phyloP scores from a whole-genome alignment of 1,140 invertebrate species.

The Tyrophagus putrescentiae region DNA sequence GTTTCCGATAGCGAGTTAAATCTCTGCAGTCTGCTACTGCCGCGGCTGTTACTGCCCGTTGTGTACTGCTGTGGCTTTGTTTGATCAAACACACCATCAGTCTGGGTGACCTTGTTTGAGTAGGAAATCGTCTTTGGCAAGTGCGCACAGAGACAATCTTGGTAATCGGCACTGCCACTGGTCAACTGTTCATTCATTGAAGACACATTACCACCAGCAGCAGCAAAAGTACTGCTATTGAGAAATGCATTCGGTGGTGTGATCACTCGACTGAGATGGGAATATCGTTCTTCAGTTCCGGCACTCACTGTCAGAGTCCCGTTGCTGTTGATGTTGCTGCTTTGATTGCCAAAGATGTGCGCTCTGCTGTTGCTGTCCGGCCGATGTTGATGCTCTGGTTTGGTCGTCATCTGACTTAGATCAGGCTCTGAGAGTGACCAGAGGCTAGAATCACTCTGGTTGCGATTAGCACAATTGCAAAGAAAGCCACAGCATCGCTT shows the following conservation, averaged over 20 bases:
- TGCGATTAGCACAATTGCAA: not conserved
- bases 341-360: not conserved
- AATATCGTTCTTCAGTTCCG: not conserved
- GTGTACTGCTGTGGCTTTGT: too few relatives aligned
- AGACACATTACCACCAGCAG: too few relatives aligned
- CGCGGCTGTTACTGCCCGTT: too few relatives aligned
- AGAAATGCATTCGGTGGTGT: conserved; percentile 13
- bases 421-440: conserved; percentile 10
- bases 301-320: not conserved
- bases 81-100: not conserved
- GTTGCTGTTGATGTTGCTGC: not conserved
- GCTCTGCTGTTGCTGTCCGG: not conserved
- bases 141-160: too few relatives aligned
- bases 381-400: not conserved
- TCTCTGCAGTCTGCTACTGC: not conserved
- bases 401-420: not conserved
- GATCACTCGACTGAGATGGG: not conserved
- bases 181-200: not conserved
- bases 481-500: not conserved
- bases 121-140: not conserved
- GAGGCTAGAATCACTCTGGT: conserved; percentile 4
- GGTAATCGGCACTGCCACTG: too few relatives aligned
- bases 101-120: conserved; percentile 1
- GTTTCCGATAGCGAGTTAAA: not conserved
- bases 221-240: not conserved